These are phyloP conservation scores for Xiphophorus hellerii DNA, from an alignment of 2,113 vertebrate genomes.

Conservation along the genomic window DNA sequence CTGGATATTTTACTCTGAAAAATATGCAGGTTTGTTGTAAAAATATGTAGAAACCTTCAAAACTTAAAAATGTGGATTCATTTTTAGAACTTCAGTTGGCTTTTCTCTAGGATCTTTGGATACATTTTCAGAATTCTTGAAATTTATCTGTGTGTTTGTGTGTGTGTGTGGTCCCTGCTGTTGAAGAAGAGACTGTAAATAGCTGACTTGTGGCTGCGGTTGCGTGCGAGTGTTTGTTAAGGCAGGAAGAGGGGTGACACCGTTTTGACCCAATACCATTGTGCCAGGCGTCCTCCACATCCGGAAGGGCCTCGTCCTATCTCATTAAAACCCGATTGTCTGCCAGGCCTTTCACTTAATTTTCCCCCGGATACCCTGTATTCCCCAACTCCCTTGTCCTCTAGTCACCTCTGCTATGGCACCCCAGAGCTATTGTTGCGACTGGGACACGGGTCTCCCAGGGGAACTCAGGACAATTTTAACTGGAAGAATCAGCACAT, in stretches of 20 bases:
- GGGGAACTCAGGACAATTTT: conserved; percentile 56
- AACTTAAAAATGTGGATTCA: neutral
- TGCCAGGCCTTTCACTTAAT: conserved; percentile 53
- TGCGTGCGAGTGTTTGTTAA: conserved; percentile 50
- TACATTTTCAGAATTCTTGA: neutral
- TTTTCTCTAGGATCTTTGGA: neutral
- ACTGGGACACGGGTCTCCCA: conserved; percentile 50
- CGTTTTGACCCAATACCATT: conserved; percentile 55
- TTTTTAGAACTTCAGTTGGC: neutral
- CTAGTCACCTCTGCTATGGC: conserved; percentile 37
- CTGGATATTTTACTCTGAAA: no score
- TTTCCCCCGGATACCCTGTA: conserved; percentile 49
- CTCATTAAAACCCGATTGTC: conserved; percentile 75
- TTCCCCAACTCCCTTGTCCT: conserved; percentile 17
- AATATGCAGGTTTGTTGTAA: neutral
- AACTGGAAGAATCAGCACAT: conserved; percentile 50
- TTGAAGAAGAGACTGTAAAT: conserved; percentile 11
- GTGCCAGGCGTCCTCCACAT: conserved; percentile 55
- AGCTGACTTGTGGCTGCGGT: conserved; percentile 36
- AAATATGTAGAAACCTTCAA: neutral
- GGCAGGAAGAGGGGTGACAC: conserved; percentile 50
- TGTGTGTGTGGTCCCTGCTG: no score
- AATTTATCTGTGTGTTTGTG: neutral
- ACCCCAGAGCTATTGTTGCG: conserved; percentile 68
- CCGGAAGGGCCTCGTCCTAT: conserved; percentile 66